Conservation (phyloP, 2,797 vertebrate genomes). For the Aselliscus stoliczkanus region DNA sequence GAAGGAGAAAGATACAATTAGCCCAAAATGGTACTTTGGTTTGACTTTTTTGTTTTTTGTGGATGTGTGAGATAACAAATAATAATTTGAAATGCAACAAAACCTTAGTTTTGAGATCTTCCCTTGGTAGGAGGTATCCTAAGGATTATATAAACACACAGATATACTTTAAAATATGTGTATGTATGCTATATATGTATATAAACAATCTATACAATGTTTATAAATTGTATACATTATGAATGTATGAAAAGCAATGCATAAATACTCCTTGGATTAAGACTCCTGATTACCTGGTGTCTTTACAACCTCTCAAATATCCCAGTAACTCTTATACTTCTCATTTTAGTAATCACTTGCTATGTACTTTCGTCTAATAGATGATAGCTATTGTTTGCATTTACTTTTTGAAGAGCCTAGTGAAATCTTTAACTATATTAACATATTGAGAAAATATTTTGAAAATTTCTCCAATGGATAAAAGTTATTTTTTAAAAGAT, state of each 20-base stretch:
- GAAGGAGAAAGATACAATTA: neutral
- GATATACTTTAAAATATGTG: neutral
- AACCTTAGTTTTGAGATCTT: slow-evolving; percentile 6
- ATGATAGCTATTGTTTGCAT: neutral
- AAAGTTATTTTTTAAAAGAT: neutral
- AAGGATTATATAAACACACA: neutral
- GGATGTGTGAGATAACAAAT: neutral
- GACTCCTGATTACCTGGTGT: neutral
- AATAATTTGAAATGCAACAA: neutral
- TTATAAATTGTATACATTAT: neutral
- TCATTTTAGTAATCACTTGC: neutral
- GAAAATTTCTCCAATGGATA: neutral
- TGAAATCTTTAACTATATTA: neutral
- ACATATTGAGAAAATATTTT: neutral
- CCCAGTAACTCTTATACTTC: neutral
- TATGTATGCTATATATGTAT: neutral
- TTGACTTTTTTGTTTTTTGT: neutral
- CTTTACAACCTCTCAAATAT: neutral
- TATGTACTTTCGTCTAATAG: neutral
- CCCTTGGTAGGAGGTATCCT: neutral
- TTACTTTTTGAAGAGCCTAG: neutral
- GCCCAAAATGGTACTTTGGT: neutral
- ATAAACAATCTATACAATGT: neutral
- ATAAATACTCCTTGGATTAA: neutral
- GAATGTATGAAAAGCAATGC: neutral